A percentile compares a stretch with the other conserved stretches of the same genome.
Conservation (phyloP, 1,140 invertebrate species). For the Centruroides vittatus region DNA sequence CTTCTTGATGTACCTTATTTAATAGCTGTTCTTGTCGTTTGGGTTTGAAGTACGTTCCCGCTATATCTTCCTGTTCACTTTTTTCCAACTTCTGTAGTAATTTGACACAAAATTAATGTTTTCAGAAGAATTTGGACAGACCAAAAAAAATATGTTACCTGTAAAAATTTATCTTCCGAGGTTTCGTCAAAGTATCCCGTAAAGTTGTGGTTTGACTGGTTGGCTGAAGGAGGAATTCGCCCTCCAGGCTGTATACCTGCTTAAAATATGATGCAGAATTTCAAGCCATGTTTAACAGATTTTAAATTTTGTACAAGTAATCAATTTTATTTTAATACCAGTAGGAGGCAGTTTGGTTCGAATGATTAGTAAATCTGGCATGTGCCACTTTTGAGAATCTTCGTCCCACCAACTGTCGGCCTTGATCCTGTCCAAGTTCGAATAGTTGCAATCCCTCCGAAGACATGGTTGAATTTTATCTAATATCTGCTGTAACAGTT, state of each 20-base stretch:
- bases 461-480: slow-evolving; percentile 55
- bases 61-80: slow-evolving; percentile 44
- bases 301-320: background rate
- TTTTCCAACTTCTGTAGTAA: slow-evolving; percentile 39
- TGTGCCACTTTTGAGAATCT: slow-evolving; percentile 50
- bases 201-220: background rate
- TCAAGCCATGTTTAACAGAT: background rate
- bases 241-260: slow-evolving; percentile 12
- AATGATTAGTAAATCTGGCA: slow-evolving; percentile 49
- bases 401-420: slow-evolving; percentile 60
- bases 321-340: slow-evolving; percentile 1
- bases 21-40: slow-evolving; percentile 44
- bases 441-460: slow-evolving; percentile 58
- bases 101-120: background rate
- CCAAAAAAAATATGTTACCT: slow-evolving; percentile 10
- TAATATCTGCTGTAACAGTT: slow-evolving; percentile 51
- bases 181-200: slow-evolving; percentile 14
- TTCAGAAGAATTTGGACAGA: too few relatives aligned
- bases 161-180: slow-evolving; percentile 16
- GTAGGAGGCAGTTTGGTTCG: slow-evolving; percentile 48
- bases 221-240: background rate
- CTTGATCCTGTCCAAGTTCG: slow-evolving; percentile 49
- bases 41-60: slow-evolving; percentile 54
- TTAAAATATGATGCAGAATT: background rate
- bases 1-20: slow-evolving; percentile 29